Evolutionary conservation across 2,888 invertebrate species (phyloP).

Genomic region (Xestia ashworthii): DNA sequence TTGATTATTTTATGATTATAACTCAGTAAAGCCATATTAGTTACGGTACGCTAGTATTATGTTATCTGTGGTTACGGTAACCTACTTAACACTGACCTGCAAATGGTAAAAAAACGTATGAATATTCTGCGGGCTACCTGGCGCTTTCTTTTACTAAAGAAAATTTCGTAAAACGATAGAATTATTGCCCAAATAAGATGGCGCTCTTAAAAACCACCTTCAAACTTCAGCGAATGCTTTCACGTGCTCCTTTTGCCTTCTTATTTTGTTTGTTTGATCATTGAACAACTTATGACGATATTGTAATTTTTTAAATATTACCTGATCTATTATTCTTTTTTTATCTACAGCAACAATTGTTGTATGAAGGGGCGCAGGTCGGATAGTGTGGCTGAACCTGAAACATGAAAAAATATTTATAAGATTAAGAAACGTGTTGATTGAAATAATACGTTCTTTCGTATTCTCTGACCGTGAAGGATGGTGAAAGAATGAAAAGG

Average conservation of each 20-base stretch:
- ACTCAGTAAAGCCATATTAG: too few species aligned
- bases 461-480: constrained; percentile 11
- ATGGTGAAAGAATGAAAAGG: constrained; percentile 32
- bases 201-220: not conserved
- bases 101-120: too few species aligned
- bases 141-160: too few species aligned
- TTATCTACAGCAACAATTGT: constrained; percentile 63
- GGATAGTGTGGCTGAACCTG: constrained; percentile 83
- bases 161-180: too few species aligned
- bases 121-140: too few species aligned
- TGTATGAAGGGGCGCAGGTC: constrained; percentile 80
- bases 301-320: not conserved
- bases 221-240: not conserved
- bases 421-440: constrained; percentile 8
- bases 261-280: not conserved
- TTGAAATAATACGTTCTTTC: constrained; percentile 10
- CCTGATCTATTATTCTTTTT: constrained; percentile 1
- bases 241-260: not conserved
- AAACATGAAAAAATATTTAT: constrained; percentile 55
- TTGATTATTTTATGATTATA: too few species aligned
- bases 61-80: too few species aligned
- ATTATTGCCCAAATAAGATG: too few species aligned
- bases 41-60: too few species aligned
- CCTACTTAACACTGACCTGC: too few species aligned
- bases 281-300: not conserved